Evolutionary conservation across 2,797 vertebrate genomes (phyloP).

Genomic region (Xenops minutus): DNA sequence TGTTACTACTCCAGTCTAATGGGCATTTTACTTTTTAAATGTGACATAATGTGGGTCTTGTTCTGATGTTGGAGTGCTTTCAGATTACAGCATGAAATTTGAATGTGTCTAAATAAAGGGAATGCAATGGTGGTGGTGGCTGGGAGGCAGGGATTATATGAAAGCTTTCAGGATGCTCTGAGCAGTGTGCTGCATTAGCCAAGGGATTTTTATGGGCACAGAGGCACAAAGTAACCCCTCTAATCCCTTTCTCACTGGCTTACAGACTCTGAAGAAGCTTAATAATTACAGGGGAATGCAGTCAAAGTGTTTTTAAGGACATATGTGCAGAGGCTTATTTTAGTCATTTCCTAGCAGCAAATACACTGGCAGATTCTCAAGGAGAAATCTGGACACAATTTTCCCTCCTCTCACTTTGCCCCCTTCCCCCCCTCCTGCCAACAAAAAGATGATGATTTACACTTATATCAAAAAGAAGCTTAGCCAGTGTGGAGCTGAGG

Average conservation of each 20-base stretch:
- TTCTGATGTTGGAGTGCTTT: conserved; percentile 21
- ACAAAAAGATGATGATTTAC: not conserved
- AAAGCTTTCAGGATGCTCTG: conserved; percentile 68
- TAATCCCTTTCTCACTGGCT: conserved; percentile 79
- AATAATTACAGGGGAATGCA: conserved; percentile 79
- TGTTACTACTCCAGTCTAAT: not conserved
- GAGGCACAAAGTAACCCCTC: conserved; percentile 75
- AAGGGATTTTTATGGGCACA: conserved; percentile 72
- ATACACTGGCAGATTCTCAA: conserved; percentile 28
- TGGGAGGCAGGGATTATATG: conserved; percentile 68
- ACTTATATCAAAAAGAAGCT: not conserved
- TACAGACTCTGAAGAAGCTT: conserved; percentile 77
- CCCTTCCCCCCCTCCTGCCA: not conserved
- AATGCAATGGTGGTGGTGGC: conserved; percentile 8
- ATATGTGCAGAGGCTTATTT: conserved; percentile 72
- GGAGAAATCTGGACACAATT: conserved; percentile 8
- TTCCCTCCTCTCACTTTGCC: not conserved
- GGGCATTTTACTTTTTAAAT: conserved; percentile 18
- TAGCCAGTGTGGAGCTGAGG: not conserved
- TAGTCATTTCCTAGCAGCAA: conserved; percentile 56
- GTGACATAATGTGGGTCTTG: not conserved
- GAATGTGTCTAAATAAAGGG: conserved; percentile 65
- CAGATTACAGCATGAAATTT: conserved; percentile 57
- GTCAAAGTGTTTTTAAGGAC: conserved; percentile 78
- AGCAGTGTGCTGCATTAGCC: conserved; percentile 51